Evolutionary conservation across 64 coral and sea anemone species (phyloP).

Genomic region (Montipora cactus): DNA sequence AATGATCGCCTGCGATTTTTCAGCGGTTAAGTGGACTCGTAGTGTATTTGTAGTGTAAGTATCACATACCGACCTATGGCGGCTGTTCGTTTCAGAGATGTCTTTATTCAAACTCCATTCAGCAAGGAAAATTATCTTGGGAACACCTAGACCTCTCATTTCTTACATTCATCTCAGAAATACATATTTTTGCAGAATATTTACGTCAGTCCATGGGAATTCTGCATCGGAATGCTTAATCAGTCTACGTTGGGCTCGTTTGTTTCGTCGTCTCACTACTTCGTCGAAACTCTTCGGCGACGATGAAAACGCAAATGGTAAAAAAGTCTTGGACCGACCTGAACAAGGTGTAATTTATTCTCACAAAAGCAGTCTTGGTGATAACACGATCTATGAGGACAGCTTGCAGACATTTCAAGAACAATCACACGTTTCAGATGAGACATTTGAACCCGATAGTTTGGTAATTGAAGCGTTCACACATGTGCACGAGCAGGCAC

Average conservation of each 20-base stretch:
- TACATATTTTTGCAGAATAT: neutral
- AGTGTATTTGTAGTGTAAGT: too few relatives aligned
- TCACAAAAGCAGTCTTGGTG: neutral
- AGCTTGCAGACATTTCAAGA: neutral
- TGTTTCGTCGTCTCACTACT: neutral
- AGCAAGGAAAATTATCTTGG: neutral
- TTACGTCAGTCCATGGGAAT: neutral
- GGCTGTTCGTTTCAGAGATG: neutral
- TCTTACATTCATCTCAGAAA: neutral
- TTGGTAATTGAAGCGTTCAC: conserved; percentile 3
- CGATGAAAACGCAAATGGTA: neutral
- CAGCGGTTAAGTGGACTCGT: too few relatives aligned
- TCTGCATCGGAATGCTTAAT: neutral
- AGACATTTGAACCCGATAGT: neutral
- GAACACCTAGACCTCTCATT: neutral
- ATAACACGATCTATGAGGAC: neutral
- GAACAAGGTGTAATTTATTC: neutral
- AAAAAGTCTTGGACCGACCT: neutral
- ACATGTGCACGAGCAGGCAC: conserved; percentile 8
- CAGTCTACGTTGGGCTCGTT: neutral
- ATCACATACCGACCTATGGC: neutral
- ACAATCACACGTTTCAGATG: neutral
- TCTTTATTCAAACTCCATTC: neutral
- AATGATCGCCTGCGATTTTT: too few relatives aligned
- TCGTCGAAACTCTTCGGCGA: neutral